Percentiles rank a stretch among this genome's conserved stretches.
phyloP scores from a whole-genome alignment of 2,113 vertebrate species.

The Taurulus bubalis region DNA sequence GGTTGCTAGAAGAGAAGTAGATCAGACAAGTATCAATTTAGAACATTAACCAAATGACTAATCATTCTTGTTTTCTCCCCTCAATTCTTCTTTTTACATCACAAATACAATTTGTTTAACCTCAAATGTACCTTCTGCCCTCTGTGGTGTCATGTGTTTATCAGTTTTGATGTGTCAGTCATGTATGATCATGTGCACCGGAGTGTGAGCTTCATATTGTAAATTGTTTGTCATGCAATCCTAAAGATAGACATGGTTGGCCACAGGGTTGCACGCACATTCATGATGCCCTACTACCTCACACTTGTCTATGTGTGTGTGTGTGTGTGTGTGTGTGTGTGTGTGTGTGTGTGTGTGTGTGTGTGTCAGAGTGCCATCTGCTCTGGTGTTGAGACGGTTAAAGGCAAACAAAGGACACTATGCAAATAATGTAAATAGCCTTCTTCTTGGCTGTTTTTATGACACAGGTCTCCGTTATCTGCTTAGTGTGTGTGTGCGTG shows the following conservation, averaged over 20 bases:
- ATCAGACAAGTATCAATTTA: no score
- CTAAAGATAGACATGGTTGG: conserved; percentile 42
- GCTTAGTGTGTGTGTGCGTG: conserved; percentile 3
- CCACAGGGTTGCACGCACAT: conserved; percentile 20
- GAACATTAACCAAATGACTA: not conserved
- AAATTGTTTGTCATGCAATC: conserved; percentile 43
- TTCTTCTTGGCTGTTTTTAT: conserved; percentile 64
- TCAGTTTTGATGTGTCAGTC: conserved; percentile 8
- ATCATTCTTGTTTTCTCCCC: not conserved
- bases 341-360: conserved; percentile 10
- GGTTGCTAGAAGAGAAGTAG: not conserved
- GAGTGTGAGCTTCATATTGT: conserved; percentile 30
- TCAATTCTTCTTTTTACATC: not conserved
- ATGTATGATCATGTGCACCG: not conserved
- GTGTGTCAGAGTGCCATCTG: conserved; percentile 70
- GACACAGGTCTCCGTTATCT: conserved; percentile 65
- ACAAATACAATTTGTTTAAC: not conserved
- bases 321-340: not conserved
- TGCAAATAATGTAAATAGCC: conserved; percentile 80
- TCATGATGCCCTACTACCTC: conserved; percentile 36
- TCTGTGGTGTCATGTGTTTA: not conserved
- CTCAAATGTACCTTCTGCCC: not conserved
- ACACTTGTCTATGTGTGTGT: conserved; percentile 11
- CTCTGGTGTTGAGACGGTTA: conserved; percentile 67
- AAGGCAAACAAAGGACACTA: conserved; percentile 80